Evolutionary conservation across 2,888 invertebrate species (phyloP).

Genomic region (Diadromus collaris): DNA sequence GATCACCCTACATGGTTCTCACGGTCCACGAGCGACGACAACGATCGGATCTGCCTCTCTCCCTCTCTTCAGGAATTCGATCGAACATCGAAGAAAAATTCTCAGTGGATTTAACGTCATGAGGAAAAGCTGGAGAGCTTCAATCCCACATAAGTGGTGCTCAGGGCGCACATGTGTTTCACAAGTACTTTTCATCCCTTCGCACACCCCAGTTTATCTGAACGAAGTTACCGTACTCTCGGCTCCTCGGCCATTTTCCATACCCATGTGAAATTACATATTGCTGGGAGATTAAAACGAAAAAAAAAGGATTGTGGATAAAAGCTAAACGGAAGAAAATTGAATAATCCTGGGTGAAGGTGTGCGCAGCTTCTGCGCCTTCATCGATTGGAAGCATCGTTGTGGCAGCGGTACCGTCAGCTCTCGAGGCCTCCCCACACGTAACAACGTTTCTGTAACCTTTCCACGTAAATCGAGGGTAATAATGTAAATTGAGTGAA

Average conservation of each 20-base stretch:
- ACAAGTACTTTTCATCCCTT: slow-evolving; percentile 35
- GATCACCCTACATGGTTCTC: too few relatives aligned
- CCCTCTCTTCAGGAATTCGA: slow-evolving; percentile 4
- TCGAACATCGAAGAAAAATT: slow-evolving; percentile 14
- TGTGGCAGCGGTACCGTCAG: slow-evolving; percentile 1
- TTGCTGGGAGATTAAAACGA: neutral
- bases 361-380: slow-evolving; percentile 8
- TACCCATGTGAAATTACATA: slow-evolving; percentile 21
- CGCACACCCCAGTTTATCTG: neutral
- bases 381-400: slow-evolving; percentile 41
- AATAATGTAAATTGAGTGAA: slow-evolving; percentile 47
- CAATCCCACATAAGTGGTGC: neutral
- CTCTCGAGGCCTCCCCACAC: neutral
- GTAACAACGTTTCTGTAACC: slow-evolving; percentile 43
- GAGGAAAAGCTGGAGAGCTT: neutral
- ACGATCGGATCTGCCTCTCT: neutral
- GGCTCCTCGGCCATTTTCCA: neutral
- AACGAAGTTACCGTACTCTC: neutral
- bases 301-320: neutral
- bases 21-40: neutral
- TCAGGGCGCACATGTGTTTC: slow-evolving; percentile 21
- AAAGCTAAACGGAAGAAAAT: slow-evolving; percentile 27
- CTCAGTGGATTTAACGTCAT: neutral
- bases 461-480: slow-evolving; percentile 43
- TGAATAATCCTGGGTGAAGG: slow-evolving; percentile 40